These are phyloP conservation scores for Hemibagrus wyckioides DNA, from an alignment of 2,113 vertebrate genomes.

Conservation along the genomic window DNA sequence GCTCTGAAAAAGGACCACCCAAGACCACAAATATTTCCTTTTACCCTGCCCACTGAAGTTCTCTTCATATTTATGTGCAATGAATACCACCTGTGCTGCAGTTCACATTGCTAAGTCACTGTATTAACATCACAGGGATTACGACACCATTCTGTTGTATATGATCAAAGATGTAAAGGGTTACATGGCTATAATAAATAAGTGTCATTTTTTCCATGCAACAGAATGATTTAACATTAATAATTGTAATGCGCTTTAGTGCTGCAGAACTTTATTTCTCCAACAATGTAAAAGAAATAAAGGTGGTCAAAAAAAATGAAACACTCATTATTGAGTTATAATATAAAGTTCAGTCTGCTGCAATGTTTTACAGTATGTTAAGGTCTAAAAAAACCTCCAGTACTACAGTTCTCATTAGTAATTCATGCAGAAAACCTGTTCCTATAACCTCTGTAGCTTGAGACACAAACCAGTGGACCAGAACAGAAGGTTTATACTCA, in stretches of 20 bases:
- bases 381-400: not conserved
- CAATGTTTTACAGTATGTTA: not conserved
- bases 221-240: not conserved
- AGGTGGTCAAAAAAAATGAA: not conserved
- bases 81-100: not conserved
- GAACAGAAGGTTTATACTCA: slow-evolving; percentile 61
- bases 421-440: slow-evolving; percentile 11
- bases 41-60: not conserved
- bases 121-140: not conserved
- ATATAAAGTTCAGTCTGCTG: not conserved
- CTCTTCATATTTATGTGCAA: slow-evolving; percentile 2
- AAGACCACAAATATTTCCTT: slow-evolving; percentile 22
- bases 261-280: not conserved
- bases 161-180: not conserved
- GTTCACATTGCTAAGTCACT: not conserved
- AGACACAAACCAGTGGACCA: slow-evolving; percentile 33
- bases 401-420: not conserved
- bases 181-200: not conserved
- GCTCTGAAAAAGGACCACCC: slow-evolving; percentile 51
- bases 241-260: not conserved
- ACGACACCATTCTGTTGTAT: not conserved
- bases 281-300: not conserved
- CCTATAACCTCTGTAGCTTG: slow-evolving; percentile 9
- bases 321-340: not conserved
- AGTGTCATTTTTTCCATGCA: not conserved